Base-by-base conservation (phyloP, 1,140 invertebrate species). In the Pogonomyrmex californicus region DNA sequence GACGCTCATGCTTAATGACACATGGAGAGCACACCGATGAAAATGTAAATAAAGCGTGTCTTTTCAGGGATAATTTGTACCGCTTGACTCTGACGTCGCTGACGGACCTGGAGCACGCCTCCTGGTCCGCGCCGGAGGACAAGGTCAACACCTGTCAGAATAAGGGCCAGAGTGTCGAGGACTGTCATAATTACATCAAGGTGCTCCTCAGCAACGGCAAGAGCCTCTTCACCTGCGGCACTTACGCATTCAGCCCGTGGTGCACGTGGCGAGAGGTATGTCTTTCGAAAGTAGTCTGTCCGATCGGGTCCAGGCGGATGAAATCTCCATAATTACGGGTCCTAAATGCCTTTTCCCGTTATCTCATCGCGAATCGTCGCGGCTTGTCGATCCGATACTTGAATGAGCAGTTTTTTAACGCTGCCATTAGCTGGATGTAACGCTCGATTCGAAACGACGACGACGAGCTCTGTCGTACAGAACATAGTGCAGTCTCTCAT, bases 161-260 rank as follows among this genome's bases (percentile, higher is more conserved):
- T 91, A 99, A 99, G 95, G 98, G 98, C 47, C 98, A 99, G 94
- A 96, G 96, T 33, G 97, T 98, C 91, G 97, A 97, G 38, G 96
- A 97, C 92, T 99, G 99, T 95, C 98, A 97, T 94, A 99, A 99
- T 95, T 99, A 97, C 95, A 96, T 99, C 78, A 98, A 98, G 93
- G 98, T 99, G 4, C 95, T 99, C 33, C 96, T 98, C 38, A 96
- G 97, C 63, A 97, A 98, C 92, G 97, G 97, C 60, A 97, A 97
- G 91, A 96, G 96, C 91, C 94, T 99, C 86, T 98, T 99, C 93
- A 97, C 97, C n/a, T 99, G 98, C 95, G 98, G 98, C 23, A 99
- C 98, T 47, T 97, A 98, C 94, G 98, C 98, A 30, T 99, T 98
- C 95, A 97, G 97, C 88, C 98, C 98, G 23, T 95, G 96, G 75